These are phyloP conservation scores for Athalia circularis DNA, from an alignment of 2,888 invertebrate genomes.

Conservation along the genomic window DNA sequence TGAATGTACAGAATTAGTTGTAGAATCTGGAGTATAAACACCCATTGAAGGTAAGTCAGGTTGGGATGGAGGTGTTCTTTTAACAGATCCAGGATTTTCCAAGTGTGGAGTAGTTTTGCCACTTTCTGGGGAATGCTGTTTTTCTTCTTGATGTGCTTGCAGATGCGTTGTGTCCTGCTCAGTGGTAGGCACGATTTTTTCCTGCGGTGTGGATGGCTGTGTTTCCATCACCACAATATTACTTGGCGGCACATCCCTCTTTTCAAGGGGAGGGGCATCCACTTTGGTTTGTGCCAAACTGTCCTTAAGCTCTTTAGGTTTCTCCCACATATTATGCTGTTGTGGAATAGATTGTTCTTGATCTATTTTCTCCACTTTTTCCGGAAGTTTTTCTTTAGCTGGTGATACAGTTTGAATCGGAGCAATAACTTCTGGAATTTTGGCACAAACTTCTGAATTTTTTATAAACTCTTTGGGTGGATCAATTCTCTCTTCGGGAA, in stretches of 20 bases:
- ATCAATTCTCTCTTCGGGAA: slow-evolving; percentile 49
- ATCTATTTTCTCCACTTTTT: slow-evolving; percentile 53
- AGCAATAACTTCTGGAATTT: slow-evolving; percentile 29
- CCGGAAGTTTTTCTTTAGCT: slow-evolving; percentile 33
- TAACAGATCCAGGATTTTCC: slow-evolving; percentile 74
- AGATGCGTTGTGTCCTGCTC: slow-evolving; percentile 58
- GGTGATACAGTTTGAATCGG: slow-evolving; percentile 14
- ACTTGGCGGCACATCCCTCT: slow-evolving; percentile 31
- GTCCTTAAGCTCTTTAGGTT: slow-evolving; percentile 44
- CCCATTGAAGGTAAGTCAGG: slow-evolving; percentile 87
- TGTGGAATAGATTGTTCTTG: slow-evolving; percentile 36
- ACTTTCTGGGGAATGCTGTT: slow-evolving; percentile 71
- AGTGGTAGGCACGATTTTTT: slow-evolving; percentile 54
- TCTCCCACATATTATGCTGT: slow-evolving; percentile 45
- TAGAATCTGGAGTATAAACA: slow-evolving; percentile 90
- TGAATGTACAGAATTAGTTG: slow-evolving; percentile 88
- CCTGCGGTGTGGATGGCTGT: slow-evolving; percentile 58
- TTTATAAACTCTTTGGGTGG: slow-evolving; percentile 53
- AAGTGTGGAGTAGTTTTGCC: slow-evolving; percentile 74
- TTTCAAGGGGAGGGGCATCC: slow-evolving; percentile 28
- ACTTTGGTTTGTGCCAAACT: slow-evolving; percentile 23
- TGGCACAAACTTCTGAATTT: slow-evolving; percentile 47
- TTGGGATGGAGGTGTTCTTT: slow-evolving; percentile 76
- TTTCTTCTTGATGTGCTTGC: slow-evolving; percentile 66
- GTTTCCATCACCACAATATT: slow-evolving; percentile 18